phyloP scores from a whole-genome alignment of 2,113 vertebrate species.

The Chascanopsetta lugubris region DNA sequence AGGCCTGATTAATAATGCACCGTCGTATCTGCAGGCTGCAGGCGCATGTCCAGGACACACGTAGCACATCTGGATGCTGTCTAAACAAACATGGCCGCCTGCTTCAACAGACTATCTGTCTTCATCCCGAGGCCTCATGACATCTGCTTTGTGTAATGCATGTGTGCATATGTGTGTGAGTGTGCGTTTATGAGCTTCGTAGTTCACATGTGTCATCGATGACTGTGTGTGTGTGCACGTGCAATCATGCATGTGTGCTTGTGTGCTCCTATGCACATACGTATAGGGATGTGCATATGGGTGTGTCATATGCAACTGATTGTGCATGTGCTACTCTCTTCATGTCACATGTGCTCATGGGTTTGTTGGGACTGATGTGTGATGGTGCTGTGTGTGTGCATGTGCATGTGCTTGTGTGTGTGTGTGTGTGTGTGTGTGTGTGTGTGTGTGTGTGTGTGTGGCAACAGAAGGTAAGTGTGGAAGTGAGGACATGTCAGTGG shows the following conservation, averaged over 20 bases:
- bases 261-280: no score
- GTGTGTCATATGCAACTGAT: no score
- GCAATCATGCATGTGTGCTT: no score
- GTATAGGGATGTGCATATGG: no score
- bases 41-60: constrained; percentile 11
- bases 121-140: constrained; percentile 53
- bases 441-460: neutral
- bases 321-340: no score
- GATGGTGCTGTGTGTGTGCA: neutral
- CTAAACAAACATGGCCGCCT: constrained; percentile 60
- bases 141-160: constrained; percentile 43
- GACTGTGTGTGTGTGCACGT: constrained; percentile 1
- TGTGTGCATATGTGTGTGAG: neutral
- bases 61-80: constrained; percentile 58
- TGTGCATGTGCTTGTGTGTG: neutral
- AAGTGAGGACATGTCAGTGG: constrained; percentile 51
- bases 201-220: no score
- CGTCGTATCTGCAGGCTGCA: constrained; percentile 10
- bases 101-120: constrained; percentile 35
- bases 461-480: constrained; percentile 16
- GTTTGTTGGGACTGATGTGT: neutral
- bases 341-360: neutral
- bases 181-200: neutral
- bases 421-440: neutral
- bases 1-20: constrained; percentile 31